phyloP scores from a whole-genome alignment of 2,113 vertebrate species.

The Chrysochloris asiatica region DNA sequence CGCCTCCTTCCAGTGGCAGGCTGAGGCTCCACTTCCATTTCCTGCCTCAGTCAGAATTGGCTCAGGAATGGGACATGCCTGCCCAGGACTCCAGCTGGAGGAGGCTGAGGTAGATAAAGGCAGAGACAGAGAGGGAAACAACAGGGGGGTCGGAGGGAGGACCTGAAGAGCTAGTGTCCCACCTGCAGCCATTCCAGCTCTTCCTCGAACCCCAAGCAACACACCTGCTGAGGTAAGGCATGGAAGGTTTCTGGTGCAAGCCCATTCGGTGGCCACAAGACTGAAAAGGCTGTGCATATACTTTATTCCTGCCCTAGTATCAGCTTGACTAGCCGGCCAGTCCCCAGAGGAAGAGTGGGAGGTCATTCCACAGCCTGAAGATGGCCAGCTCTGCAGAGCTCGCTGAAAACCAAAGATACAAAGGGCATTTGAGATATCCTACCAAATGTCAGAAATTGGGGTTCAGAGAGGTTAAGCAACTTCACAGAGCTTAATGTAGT shows the following conservation, averaged over 20 bases:
- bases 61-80: not conserved
- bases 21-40: constrained; percentile 46
- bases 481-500: not conserved
- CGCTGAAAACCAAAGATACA: constrained; percentile 13
- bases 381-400: not conserved
- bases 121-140: not conserved
- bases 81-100: not conserved
- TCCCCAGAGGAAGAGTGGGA: not conserved
- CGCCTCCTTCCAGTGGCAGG: constrained; percentile 19
- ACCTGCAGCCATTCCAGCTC: not conserved
- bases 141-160: not conserved
- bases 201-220: not conserved
- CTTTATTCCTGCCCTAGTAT: not conserved
- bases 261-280: not conserved
- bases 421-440: not conserved
- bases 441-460: not conserved
- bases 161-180: not conserved
- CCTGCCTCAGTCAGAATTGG: constrained; percentile 62
- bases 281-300: not conserved
- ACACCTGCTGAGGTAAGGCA: not conserved
- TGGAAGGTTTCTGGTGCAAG: not conserved
- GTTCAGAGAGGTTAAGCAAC: not conserved
- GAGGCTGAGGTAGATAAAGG: not conserved
- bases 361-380: not conserved
- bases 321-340: not conserved